phyloP scores from a whole-genome alignment of 1,140 invertebrate genomes.

The Cephus cinctus region DNA sequence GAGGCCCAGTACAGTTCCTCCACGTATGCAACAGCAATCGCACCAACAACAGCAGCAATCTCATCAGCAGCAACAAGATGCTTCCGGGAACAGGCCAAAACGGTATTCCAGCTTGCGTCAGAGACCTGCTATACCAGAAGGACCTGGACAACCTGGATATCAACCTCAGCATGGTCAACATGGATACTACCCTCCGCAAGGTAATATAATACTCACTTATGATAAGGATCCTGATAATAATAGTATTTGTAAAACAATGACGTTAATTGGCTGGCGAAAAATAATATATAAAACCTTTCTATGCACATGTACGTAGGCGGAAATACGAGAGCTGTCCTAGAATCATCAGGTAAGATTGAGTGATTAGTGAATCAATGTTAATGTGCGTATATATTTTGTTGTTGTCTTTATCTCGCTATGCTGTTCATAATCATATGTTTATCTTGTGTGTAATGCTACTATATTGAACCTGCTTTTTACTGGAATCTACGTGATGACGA shows the following conservation, averaged over 20 bases:
- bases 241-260: not conserved
- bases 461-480: too few species aligned
- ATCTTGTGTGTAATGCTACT: not conserved
- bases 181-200: slow-evolving; percentile 38
- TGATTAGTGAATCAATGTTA: too few species aligned
- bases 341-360: slow-evolving; percentile 51
- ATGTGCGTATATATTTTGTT: not conserved
- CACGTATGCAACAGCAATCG: slow-evolving; percentile 54
- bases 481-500: too few species aligned
- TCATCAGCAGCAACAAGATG: slow-evolving; percentile 36
- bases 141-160: slow-evolving; percentile 44
- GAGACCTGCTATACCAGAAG: slow-evolving; percentile 53
- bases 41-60: slow-evolving; percentile 35
- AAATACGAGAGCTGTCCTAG: slow-evolving; percentile 51
- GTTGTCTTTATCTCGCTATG: not conserved
- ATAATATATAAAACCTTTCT: slow-evolving; percentile 31
- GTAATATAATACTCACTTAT: slow-evolving; percentile 34
- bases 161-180: slow-evolving; percentile 23
- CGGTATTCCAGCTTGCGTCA: slow-evolving; percentile 75
- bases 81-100: slow-evolving; percentile 63
- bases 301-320: slow-evolving; percentile 48
- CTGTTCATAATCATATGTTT: not conserved
- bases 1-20: slow-evolving; percentile 51
- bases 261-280: too few species aligned
- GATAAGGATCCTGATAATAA: not conserved